phyloP scores from a whole-genome alignment of 2,113 vertebrate species.

The Pardalotus punctatus region DNA sequence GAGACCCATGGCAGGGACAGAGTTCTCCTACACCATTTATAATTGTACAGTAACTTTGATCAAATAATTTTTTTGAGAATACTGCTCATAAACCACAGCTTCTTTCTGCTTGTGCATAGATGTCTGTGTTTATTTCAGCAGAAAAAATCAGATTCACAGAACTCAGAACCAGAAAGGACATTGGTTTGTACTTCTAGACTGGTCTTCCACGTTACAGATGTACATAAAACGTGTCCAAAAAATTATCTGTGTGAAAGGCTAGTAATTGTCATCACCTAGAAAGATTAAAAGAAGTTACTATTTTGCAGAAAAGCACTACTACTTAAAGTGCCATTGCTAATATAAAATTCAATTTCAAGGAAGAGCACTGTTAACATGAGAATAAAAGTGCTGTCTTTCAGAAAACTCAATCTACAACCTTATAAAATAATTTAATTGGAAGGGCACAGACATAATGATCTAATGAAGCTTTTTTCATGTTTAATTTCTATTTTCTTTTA shows the following conservation, averaged over 20 bases:
- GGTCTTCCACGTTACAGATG: rapidly evolving
- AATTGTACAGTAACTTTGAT: neutral
- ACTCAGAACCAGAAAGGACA: neutral
- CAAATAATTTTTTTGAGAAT: neutral
- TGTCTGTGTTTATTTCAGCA: neutral
- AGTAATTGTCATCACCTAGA: neutral
- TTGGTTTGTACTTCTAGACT: neutral
- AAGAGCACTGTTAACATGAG: neutral
- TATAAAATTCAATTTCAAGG: neutral
- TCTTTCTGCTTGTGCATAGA: neutral
- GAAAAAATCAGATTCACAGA: neutral
- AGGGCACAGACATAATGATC: neutral
- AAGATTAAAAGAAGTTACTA: neutral
- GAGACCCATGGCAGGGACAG: neutral
- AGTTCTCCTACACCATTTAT: neutral
- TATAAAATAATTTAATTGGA: neutral
- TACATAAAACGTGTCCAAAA: neutral
- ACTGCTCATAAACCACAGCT: neutral
- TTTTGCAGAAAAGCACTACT: neutral
- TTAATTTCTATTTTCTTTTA: neutral
- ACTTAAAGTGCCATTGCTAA: neutral
- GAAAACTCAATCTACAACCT: neutral
- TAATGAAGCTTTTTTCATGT: neutral
- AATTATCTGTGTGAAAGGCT: neutral
- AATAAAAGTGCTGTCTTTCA: neutral